Conservation (phyloP, 2,888 invertebrate genomes). For the Cosmia pyralina region DNA sequence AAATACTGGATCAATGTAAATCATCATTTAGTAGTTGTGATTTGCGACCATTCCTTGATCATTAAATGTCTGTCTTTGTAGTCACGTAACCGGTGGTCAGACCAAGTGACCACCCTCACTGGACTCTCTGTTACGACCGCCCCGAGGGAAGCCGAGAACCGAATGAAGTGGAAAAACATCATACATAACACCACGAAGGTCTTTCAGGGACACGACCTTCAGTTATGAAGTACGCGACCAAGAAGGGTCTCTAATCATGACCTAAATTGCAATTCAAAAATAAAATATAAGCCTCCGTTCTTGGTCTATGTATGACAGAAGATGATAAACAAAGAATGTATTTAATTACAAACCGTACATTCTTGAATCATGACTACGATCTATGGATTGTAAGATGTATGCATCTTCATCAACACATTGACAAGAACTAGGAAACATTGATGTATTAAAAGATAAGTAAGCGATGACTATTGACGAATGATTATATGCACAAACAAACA, state of each 20-base stretch:
- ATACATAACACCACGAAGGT: too few relatives aligned
- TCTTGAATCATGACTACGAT: constrained; percentile 21
- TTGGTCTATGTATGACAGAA: neutral
- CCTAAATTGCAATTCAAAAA: neutral
- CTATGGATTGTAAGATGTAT: too few relatives aligned
- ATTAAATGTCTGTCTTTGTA: neutral
- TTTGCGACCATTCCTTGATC: neutral
- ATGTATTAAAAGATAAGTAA: constrained; percentile 34
- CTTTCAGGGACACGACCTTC: too few relatives aligned
- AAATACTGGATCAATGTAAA: neutral
- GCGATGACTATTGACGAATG: constrained; percentile 30
- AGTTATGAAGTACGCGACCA: too few relatives aligned
- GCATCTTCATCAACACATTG: constrained; percentile 38
- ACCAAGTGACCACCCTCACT: too few relatives aligned
- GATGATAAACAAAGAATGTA: constrained; percentile 10
- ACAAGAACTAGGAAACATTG: constrained; percentile 51
- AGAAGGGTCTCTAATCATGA: too few relatives aligned
- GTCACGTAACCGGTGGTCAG: too few relatives aligned
- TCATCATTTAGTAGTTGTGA: neutral
- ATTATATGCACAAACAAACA: constrained; percentile 40
- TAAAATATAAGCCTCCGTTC: neutral
- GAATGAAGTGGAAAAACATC: too few relatives aligned
- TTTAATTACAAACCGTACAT: constrained; percentile 11
- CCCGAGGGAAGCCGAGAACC: too few relatives aligned
- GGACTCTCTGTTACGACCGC: too few relatives aligned